A percentile compares a stretch with the other conserved stretches of the same genome.
These are phyloP conservation scores for Chlorops oryzae DNA, from an alignment of 1,140 invertebrate genomes.

Conservation along the genomic window DNA sequence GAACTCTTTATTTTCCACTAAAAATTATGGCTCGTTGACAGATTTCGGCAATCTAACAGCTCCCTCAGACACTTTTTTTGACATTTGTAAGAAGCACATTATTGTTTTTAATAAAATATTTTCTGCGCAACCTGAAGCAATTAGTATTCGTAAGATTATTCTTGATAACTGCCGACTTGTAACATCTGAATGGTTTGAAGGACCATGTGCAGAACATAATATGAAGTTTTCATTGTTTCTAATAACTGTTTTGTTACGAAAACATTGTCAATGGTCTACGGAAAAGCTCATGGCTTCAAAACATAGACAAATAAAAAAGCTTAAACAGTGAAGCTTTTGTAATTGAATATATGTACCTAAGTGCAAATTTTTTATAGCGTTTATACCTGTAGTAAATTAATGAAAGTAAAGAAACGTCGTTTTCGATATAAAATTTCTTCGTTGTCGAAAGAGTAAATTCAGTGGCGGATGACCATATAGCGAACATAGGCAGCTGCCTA, in stretches of 20 bases:
- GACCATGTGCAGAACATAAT: background rate
- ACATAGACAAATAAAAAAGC: too few relatives aligned
- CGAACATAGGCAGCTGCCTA: too few relatives aligned
- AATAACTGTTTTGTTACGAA: background rate
- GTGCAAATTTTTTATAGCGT: too few relatives aligned
- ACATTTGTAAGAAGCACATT: too few relatives aligned
- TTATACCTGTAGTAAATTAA: too few relatives aligned
- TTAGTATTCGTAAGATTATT: background rate
- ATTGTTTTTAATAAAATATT: background rate
- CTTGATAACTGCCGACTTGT: background rate
- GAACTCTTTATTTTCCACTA: background rate
- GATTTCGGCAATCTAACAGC: background rate
- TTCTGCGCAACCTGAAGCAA: background rate
- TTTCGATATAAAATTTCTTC: too few relatives aligned
- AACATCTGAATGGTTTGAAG: background rate
- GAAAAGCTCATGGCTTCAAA: too few relatives aligned
- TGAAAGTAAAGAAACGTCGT: too few relatives aligned
- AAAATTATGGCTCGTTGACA: background rate
- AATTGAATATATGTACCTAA: too few relatives aligned
- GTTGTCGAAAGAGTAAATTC: too few relatives aligned
- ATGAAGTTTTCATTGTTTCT: background rate
- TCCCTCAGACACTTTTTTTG: background rate
- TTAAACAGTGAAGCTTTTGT: too few relatives aligned
- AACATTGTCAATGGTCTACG: background rate
- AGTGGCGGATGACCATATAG: too few relatives aligned